These are phyloP conservation scores for Procambarus clarkii DNA, from an alignment of 1,140 invertebrate species.

Conservation along the genomic window DNA sequence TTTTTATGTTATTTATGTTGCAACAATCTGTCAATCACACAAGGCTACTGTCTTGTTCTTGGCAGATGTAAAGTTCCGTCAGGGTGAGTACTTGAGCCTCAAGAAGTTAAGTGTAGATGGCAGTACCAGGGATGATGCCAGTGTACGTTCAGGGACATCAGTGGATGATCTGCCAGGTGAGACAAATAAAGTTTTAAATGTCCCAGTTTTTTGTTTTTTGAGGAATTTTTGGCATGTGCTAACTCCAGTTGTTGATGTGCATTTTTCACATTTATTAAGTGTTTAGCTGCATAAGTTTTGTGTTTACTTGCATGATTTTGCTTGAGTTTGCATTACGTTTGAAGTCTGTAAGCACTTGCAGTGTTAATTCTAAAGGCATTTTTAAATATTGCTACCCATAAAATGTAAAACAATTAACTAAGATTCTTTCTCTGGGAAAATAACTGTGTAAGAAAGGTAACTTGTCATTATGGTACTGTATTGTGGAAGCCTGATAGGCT, in stretches of 20 bases:
- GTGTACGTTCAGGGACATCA: constrained; percentile 62
- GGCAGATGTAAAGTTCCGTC: constrained; percentile 69
- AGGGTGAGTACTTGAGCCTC: constrained; percentile 69
- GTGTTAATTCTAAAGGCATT: not conserved
- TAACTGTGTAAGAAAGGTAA: too few relatives aligned
- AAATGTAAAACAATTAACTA: too few relatives aligned
- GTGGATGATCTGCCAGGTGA: constrained; percentile 63
- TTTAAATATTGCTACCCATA: too few relatives aligned
- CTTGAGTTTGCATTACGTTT: constrained; percentile 1
- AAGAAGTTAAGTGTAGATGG: constrained; percentile 69
- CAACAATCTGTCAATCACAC: constrained; percentile 1
- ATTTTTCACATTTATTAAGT: constrained; percentile 20
- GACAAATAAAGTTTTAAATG: not conserved
- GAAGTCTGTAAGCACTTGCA: not conserved
- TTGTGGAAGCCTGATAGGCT: too few relatives aligned
- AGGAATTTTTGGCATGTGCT: not conserved
- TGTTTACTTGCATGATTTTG: constrained; percentile 17
- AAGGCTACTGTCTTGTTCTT: constrained; percentile 43
- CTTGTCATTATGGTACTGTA: too few relatives aligned
- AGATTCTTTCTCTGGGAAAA: too few relatives aligned
- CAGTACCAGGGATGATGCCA: constrained; percentile 59
- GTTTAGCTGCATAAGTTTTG: constrained; percentile 22
- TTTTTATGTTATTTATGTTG: not conserved
- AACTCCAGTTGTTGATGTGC: not conserved
- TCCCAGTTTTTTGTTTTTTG: not conserved